Base-by-base conservation (phyloP, 2,113 vertebrate species). In the Mormyrus lacerda region DNA sequence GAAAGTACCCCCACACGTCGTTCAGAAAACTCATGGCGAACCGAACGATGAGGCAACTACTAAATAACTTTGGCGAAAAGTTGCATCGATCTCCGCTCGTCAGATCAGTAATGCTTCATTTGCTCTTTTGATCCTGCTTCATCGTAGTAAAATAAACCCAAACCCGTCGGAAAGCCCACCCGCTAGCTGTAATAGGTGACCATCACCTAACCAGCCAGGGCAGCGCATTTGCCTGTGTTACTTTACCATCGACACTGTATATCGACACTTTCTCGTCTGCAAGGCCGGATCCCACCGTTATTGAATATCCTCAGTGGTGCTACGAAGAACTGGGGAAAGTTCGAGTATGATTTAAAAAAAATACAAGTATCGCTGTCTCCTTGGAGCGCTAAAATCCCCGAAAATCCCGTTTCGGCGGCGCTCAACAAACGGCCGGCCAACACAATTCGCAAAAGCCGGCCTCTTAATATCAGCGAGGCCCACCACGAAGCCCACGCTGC, bases 21-120 rank as follows among this genome's bases (percentile, higher is more conserved):
- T 94, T 94, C 89, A 90, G 91, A 91, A 94, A 90, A 91, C 95
- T 93, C 97, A 98, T 97, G 93, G 88, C 95, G 94, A 90, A 92
- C 44, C 87, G 88, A 87, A 61, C 47, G 24, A 39, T 15, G 8
- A 45, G n/a, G 10, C 50, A 73, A 24, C 85, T 82, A 21, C 7
- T 42, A 82, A 82, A 44, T 21, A 82, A 31, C 61, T 69, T 31
- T 4, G 61, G 35, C 42, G 42, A 44, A 42, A 21, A 42, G 82
- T n/a, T 4, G 19, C 39, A 19, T 84, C 44, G 51, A n/a, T 7
- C n/a, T 51, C 31, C n/a, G 24, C 58, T 35, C 24, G 24, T 88
- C 5, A 48, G 58, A 8, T 44, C 24, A 73, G 8, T 45, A 47
- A 47, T 17, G n/a, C 61, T 65, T n/a, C 61, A 73, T 84, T 50